Evolutionary conservation across 92 coral and sea anemone species (phyloP), one percentile per base, ranked within the genome.

Genomic region (Metridium senile): DNA sequence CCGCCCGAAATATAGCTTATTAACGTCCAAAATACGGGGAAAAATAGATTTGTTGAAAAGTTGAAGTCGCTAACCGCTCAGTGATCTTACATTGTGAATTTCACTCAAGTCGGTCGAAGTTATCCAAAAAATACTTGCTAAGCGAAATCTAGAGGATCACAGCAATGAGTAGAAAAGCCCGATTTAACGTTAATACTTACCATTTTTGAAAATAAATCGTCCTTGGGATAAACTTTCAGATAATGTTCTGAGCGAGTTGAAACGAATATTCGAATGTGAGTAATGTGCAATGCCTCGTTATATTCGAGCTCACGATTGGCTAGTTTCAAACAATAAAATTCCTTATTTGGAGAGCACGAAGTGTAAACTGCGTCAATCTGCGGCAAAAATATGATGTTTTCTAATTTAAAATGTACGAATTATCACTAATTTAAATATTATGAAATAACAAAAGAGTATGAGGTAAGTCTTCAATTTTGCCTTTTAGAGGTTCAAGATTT

Each of bases 351-450:
- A 72, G 43, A 66, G 27, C 74, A 78, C 30, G 61, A 70, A 49
- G 66, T 70, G 32, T 34, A 84, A 78, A 84, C 78, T 84, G 88
- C 88, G 88, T 84, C 88, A 77, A 13, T 23, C 76, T 72, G 83
- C 80, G 79, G 78, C 78, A 73, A 73, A 73, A 70, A 73, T 29
- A n/a, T 31, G 49, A 63, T 73, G 63, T 33, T 73, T 73, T 73
- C 56, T 62, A 34, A 72, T 72, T 72, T 62, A 58, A 72, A 72
- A 72, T 72, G 53, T 62, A 73, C 61, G 64, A 45, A 7, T 54
- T 57, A 73, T 73, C 78, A 57, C 68, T 73, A 57, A 73, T 73
- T 73, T 58, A 73, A 58, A 73, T 45, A 62, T 21, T 32, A 21
- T 26, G 27, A 33, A 57, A 58, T 27, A 58, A 25, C 22, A 28